These are phyloP conservation scores for Teinopalpus imperialis DNA, from an alignment of 2,888 invertebrate genomes.

Conservation along the genomic window DNA sequence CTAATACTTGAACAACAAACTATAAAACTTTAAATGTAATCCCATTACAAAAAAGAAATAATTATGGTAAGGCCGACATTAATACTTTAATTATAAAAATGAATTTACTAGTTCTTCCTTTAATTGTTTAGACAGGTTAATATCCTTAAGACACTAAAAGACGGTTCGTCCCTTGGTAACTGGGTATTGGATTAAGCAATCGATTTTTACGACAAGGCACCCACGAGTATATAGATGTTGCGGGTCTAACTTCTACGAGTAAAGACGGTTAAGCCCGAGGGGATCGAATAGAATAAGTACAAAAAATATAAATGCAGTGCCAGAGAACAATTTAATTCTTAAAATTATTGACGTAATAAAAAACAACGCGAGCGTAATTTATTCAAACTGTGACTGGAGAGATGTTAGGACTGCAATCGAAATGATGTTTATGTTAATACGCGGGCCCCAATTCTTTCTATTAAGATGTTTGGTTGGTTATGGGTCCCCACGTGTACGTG, in stretches of 20 bases:
- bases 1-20: too few species aligned
- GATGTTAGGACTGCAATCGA: constrained; percentile 58
- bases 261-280: constrained; percentile 38
- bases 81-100: too few species aligned
- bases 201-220: constrained; percentile 53
- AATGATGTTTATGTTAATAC: constrained; percentile 75
- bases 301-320: constrained; percentile 40
- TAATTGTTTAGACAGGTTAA: too few species aligned
- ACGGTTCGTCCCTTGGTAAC: constrained; percentile 45
- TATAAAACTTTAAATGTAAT: too few species aligned
- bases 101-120: too few species aligned
- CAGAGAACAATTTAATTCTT: constrained; percentile 63
- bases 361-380: constrained; percentile 63
- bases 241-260: constrained; percentile 37
- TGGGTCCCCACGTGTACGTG: constrained; percentile 44
- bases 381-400: constrained; percentile 63
- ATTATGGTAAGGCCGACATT: too few species aligned
- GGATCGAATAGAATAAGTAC: constrained; percentile 41
- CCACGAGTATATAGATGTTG: constrained; percentile 10
- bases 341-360: constrained; percentile 72
- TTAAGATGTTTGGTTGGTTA: constrained; percentile 69
- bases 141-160: too few species aligned
- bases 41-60: too few species aligned
- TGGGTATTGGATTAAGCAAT: constrained; percentile 54
- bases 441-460: constrained; percentile 47